These are phyloP conservation scores for Megalurothrips usitatus DNA, from an alignment of 2,888 invertebrate species.

Conservation along the genomic window DNA sequence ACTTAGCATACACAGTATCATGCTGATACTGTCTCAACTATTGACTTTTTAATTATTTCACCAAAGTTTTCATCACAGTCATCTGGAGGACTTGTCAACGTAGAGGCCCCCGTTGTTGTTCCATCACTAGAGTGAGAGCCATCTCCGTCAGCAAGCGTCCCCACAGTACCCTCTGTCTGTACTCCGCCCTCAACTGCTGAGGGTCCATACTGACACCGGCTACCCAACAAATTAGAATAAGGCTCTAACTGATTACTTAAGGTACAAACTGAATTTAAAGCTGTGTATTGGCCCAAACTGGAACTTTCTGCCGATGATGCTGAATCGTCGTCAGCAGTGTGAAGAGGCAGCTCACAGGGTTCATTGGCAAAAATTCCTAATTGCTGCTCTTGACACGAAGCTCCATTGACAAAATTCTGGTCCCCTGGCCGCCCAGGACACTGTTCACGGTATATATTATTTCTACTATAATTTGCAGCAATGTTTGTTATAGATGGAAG, in stretches of 20 bases:
- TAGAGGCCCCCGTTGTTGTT: slow-evolving; percentile 10
- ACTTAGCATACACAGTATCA: slow-evolving; percentile 46
- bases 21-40: slow-evolving; percentile 85
- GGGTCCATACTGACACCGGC: neutral
- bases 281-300: slow-evolving; percentile 22
- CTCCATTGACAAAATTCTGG: neutral
- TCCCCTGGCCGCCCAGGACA: slow-evolving; percentile 1
- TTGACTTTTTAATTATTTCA: slow-evolving; percentile 87
- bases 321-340: slow-evolving; percentile 13
- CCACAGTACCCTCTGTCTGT: neutral
- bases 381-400: slow-evolving; percentile 9
- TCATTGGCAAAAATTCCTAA: neutral
- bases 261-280: slow-evolving; percentile 8
- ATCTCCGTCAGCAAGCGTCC: neutral
- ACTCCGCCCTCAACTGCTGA: neutral
- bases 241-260: slow-evolving; percentile 20
- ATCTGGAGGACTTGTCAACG: slow-evolving; percentile 42
- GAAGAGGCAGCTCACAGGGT: neutral
- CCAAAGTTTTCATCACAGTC: slow-evolving; percentile 74
- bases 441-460: neutral
- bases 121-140: slow-evolving; percentile 19
- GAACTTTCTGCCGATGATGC: slow-evolving; percentile 27
- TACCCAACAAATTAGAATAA: neutral
- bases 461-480: slow-evolving; percentile 10
- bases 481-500: neutral